Evolutionary conservation across 92 coral and sea anemone species (phyloP).

Genomic region (Meandrina meandrites): DNA sequence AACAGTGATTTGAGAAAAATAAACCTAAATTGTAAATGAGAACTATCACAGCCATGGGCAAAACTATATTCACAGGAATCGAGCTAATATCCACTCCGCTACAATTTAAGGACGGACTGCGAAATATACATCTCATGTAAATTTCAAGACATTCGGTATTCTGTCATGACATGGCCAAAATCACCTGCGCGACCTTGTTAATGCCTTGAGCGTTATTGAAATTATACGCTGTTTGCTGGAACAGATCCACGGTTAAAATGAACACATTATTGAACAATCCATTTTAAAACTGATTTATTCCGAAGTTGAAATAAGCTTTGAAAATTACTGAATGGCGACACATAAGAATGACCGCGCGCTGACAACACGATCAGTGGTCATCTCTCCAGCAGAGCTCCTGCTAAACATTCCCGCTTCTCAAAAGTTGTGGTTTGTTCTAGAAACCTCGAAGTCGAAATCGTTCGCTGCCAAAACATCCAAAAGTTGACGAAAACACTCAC

Average conservation of each 20-base stretch:
- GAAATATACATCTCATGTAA: background rate
- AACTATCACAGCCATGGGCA: background rate
- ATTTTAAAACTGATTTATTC: constrained; percentile 1
- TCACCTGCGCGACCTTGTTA: constrained; percentile 11
- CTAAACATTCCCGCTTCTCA: constrained; percentile 38
- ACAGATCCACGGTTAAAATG: constrained; percentile 3
- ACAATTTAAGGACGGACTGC: background rate
- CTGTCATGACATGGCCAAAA: constrained; percentile 8
- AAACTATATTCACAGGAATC: background rate
- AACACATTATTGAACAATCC: background rate
- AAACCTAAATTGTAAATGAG: background rate
- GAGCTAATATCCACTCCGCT: background rate
- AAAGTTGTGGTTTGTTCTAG: constrained; percentile 36
- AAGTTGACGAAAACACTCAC: constrained; percentile 1
- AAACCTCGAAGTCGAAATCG: background rate
- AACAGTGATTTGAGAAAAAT: background rate
- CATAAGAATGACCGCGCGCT: constrained; percentile 10
- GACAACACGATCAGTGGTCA: constrained; percentile 5
- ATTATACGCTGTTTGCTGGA: constrained; percentile 1
- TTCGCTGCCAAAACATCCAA: background rate
- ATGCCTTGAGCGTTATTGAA: background rate
- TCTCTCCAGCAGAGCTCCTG: constrained; percentile 22
- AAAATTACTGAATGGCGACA: constrained; percentile 17
- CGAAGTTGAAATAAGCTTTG: constrained; percentile 21
- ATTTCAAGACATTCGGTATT: background rate